Conservation (phyloP, 2,888 invertebrate genomes). For the Erebia epiphron region DNA sequence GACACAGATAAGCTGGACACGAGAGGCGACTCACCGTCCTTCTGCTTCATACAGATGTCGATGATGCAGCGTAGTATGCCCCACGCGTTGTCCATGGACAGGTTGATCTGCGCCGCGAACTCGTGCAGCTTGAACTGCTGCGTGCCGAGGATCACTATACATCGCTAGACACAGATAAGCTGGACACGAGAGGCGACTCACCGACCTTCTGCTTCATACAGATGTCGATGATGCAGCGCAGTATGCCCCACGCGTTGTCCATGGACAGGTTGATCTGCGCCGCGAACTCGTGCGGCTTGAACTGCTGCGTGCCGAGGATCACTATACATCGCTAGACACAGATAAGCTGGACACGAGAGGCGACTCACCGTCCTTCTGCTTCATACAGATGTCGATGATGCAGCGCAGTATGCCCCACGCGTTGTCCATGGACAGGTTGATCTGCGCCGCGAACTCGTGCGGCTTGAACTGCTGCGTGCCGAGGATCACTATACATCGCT, state of each 20-base stretch:
- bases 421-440: conserved; percentile 99
- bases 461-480: conserved; percentile 99
- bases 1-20: background rate
- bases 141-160: conserved; percentile 97
- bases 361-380: conserved; percentile 93
- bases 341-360: background rate
- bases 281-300: conserved; percentile 99
- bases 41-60: conserved; percentile 98
- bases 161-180: background rate
- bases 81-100: conserved; percentile 99
- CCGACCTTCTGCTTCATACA: conserved; percentile 99
- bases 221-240: conserved; percentile 98
- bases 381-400: conserved; percentile 98
- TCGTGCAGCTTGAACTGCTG: conserved; percentile 99
- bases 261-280: conserved; percentile 99
- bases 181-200: conserved; percentile 49
- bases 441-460: conserved; percentile 98
- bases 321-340: too few relatives aligned
- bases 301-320: conserved; percentile 98
- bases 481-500: too few relatives aligned
- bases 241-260: conserved; percentile 99
- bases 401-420: conserved; percentile 99
- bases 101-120: conserved; percentile 98
- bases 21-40: conserved; percentile 87
- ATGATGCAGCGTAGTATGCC: conserved; percentile 98